phyloP scores from a whole-genome alignment of 2,888 invertebrate species.

The Pardosa pseudoannulata region DNA sequence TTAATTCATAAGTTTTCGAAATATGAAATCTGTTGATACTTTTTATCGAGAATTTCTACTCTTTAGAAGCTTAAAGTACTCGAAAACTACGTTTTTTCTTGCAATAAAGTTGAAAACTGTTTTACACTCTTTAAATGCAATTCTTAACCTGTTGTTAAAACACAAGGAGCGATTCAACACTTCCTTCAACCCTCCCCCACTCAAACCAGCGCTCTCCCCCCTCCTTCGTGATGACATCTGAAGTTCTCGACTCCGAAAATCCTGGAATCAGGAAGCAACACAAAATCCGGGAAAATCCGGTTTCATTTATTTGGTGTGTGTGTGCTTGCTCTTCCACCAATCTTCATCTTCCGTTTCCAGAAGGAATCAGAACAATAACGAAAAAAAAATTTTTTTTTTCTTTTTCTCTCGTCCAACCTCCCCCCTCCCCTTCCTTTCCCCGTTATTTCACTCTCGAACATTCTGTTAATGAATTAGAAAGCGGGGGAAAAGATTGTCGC shows the following conservation, averaged over 20 bases:
- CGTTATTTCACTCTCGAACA: constrained; percentile 13
- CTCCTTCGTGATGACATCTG: background rate
- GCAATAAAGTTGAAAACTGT: too few relatives aligned
- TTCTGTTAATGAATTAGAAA: constrained; percentile 59
- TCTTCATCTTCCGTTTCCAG: constrained; percentile 31
- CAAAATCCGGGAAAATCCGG: constrained; percentile 51
- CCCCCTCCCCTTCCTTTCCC: background rate
- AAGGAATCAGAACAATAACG: background rate
- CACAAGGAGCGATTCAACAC: background rate
- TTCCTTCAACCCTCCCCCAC: background rate
- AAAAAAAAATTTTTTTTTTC: background rate
- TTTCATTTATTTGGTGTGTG: constrained; percentile 47
- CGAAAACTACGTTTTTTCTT: too few relatives aligned
- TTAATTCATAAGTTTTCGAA: too few relatives aligned
- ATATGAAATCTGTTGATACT: too few relatives aligned
- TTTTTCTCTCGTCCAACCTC: background rate
- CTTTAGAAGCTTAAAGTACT: too few relatives aligned
- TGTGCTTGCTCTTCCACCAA: constrained; percentile 21
- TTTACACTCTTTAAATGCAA: background rate
- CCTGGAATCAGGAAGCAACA: constrained; percentile 22
- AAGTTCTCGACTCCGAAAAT: background rate
- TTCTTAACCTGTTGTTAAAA: background rate
- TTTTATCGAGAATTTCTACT: too few relatives aligned
- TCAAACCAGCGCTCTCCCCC: background rate
- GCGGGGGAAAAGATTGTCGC: constrained; percentile 30